Evolutionary conservation across 2,797 vertebrate species (phyloP).

Genomic region (Alcedo quadribrachys): DNA sequence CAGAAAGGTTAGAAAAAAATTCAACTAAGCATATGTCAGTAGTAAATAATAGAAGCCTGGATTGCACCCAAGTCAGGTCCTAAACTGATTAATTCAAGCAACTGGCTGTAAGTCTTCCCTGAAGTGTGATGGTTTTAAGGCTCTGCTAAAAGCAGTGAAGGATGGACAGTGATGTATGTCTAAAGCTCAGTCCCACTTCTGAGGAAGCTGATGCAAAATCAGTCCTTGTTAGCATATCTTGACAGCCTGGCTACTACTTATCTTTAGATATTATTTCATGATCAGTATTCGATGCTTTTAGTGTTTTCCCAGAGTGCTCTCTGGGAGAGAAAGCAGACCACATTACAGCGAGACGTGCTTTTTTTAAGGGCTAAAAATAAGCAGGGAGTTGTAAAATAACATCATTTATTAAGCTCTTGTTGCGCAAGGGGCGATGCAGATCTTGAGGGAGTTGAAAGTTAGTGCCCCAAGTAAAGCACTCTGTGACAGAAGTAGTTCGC

Average conservation of each 20-base stretch:
- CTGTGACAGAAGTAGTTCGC: background rate
- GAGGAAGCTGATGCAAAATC: background rate
- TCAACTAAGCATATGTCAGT: background rate
- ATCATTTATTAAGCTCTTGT: background rate
- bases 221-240: background rate
- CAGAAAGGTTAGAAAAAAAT: background rate
- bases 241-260: background rate
- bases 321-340: background rate
- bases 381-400: background rate
- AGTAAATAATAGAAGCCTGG: constrained; percentile 44
- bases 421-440: background rate
- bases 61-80: background rate
- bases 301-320: background rate
- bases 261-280: background rate
- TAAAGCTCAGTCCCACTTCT: background rate
- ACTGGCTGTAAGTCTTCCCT: background rate
- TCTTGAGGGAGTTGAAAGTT: background rate
- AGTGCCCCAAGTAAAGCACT: background rate
- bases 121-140: background rate
- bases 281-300: background rate
- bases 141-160: background rate
- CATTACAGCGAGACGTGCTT: background rate
- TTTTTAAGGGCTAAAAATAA: background rate
- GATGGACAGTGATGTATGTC: background rate
- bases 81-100: background rate